phyloP scores from a whole-genome alignment of 2,888 invertebrate species.

The Drosophila mettleri region DNA sequence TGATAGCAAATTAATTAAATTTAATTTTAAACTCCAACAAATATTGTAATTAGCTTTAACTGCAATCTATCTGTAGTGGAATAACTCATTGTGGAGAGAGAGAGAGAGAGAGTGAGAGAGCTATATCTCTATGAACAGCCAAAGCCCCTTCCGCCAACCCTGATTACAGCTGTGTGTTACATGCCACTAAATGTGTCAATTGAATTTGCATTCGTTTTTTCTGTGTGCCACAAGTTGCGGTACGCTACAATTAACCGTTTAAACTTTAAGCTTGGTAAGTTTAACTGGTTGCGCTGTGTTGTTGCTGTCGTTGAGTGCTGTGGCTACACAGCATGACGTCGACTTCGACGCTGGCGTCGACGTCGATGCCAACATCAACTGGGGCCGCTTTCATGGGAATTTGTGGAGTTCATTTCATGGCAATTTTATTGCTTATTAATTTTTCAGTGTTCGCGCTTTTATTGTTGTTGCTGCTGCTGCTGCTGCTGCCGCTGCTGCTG shows the following conservation, averaged over 20 bases:
- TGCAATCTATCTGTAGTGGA: not conserved
- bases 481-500: conserved; percentile 38
- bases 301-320: conserved; percentile 14
- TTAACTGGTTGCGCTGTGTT: conserved; percentile 46
- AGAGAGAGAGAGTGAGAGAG: not conserved
- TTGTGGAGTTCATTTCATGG: conserved; percentile 84
- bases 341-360: conserved; percentile 9
- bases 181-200: conserved; percentile 72
- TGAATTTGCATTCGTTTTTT: conserved; percentile 69
- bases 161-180: conserved; percentile 24
- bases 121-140: conserved; percentile 21
- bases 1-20: too few relatives aligned
- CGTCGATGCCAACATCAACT: conserved; percentile 39
- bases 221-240: conserved; percentile 32
- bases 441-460: conserved; percentile 77
- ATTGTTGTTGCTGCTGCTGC: conserved; percentile 37
- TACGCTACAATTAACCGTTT: conserved; percentile 66
- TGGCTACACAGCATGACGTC: conserved; percentile 38
- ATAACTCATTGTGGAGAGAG: not conserved
- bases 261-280: conserved; percentile 57
- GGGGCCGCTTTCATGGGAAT: conserved; percentile 83
- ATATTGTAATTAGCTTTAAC: not conserved
- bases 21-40: not conserved
- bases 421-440: conserved; percentile 85
- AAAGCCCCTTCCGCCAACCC: not conserved